A percentile compares a stretch with the other conserved stretches of the same genome.
Evolutionary conservation across 2,113 vertebrate genomes (phyloP).

Genomic region (Miniopterus natalensis): DNA sequence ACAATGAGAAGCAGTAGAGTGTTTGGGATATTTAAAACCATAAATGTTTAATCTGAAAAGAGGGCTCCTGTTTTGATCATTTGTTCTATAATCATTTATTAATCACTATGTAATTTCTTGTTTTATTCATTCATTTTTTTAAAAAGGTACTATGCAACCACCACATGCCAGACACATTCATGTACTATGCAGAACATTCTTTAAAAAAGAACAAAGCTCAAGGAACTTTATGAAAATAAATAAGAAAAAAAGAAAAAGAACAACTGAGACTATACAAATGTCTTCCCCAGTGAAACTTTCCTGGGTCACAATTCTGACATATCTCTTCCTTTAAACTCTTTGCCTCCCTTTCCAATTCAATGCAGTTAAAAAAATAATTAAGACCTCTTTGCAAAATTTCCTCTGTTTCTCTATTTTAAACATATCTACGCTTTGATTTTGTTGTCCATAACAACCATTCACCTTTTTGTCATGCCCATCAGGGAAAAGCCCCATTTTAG

Average conservation of each 20-base stretch:
- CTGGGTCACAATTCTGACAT: background rate
- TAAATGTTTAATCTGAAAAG: background rate
- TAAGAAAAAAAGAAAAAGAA: background rate
- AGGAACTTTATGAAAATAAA: background rate
- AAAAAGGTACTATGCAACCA: background rate
- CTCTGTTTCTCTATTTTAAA: slow-evolving; percentile 22
- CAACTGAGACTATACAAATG: background rate
- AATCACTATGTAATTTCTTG: background rate
- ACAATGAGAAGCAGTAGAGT: background rate
- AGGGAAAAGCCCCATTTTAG: background rate
- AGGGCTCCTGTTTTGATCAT: background rate
- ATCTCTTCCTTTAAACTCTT: background rate
- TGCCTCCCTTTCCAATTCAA: background rate
- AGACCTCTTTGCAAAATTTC: background rate
- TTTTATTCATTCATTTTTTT: background rate
- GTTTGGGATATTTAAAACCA: background rate
- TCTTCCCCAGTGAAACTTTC: background rate
- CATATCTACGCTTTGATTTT: background rate
- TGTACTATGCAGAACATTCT: background rate
- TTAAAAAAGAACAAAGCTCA: background rate
- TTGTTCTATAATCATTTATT: background rate
- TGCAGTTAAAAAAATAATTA: background rate
- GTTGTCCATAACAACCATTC: background rate
- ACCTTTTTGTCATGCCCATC: background rate
- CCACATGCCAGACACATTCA: background rate